Evolutionary conservation across 2,113 vertebrate species (phyloP), one percentile per base, ranked within the genome.

Genomic region (Micronycteris hirsuta): DNA sequence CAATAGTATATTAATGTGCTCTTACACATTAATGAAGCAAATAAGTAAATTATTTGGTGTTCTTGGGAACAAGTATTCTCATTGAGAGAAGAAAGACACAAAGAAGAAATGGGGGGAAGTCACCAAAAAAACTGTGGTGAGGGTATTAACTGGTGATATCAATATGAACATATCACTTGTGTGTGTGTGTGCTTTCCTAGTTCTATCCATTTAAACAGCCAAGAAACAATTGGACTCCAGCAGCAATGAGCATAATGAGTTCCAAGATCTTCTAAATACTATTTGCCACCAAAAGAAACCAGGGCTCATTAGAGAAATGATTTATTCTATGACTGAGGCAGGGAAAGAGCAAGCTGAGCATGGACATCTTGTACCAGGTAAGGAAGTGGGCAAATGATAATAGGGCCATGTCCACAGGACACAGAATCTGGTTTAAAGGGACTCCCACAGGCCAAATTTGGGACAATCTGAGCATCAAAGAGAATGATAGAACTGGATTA

Each of bases 201-300:
- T 31, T 86, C 73, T 86, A 56, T 47, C 56, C 28, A 80, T 54
- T 80, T 74, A 24, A 67, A 90, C 19, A 90, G 15, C 33, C 45
- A 90, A 80, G 54, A 90, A 81, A 47, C 56, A 89, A 93, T 38
- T 47, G n/a, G 13, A 89, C 19, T 80, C 52, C 26, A n/a, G 9
- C 71, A 52, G 19, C 63, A 86, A 86, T 7, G 36, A 52, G 19
- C 47, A 26, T 49, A 90, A 73, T 33, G 65, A 81, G 31, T 74
- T 63, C 54, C 47, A 90, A 78, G n/a, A 87, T 61, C 52, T 67
- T 90, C 67, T 86, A 93, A 96, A 86, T 76, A 76, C 49, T 31
- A 89, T 54, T 85, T 22, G 38, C 45, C 45, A 83, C 36, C 38
- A 76, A 93, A 86, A 93, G 41, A 58, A 58, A 49, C 43, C 26